Evolutionary conservation across 2,113 vertebrate species (phyloP).

Genomic region (Cololabis saira): DNA sequence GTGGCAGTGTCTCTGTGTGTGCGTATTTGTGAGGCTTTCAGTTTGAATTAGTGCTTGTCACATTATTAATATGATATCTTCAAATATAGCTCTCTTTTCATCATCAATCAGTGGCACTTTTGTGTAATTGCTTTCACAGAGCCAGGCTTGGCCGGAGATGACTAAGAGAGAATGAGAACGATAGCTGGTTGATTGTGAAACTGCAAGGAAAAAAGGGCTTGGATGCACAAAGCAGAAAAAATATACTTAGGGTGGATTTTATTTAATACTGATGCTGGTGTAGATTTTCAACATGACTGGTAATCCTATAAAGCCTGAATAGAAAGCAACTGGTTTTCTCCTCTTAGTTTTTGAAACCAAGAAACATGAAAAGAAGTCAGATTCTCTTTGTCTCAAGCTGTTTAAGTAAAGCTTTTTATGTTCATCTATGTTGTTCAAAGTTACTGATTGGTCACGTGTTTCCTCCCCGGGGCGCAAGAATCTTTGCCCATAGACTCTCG

Average conservation of each 20-base stretch:
- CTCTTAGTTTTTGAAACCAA: too few relatives aligned
- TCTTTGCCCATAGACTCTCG: too few relatives aligned
- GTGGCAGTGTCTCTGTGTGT: background rate
- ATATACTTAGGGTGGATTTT: background rate
- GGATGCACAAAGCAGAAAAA: conserved; percentile 4
- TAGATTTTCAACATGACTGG: too few relatives aligned
- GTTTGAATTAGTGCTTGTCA: conserved; percentile 65
- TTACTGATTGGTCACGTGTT: too few relatives aligned
- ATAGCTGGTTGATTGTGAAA: conserved; percentile 25
- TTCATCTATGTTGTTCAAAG: too few relatives aligned
- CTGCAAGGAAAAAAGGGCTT: conserved; percentile 3
- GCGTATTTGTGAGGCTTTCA: conserved; percentile 49
- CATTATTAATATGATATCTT: conserved; percentile 55
- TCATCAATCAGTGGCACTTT: conserved; percentile 40
- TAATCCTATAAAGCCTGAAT: too few relatives aligned
- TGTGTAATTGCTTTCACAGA: conserved; percentile 49
- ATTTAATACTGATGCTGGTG: conserved; percentile 9
- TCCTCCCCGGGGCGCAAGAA: too few relatives aligned
- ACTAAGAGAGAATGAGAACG: conserved; percentile 25
- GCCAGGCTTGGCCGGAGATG: conserved; percentile 47
- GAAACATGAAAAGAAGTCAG: too few relatives aligned
- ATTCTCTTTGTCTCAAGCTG: too few relatives aligned
- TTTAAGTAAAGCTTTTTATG: too few relatives aligned
- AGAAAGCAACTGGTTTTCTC: too few relatives aligned
- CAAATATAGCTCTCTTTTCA: conserved; percentile 57